Evolutionary conservation across 2,888 invertebrate genomes (phyloP).

Genomic region (Charanyca ferruginea): DNA sequence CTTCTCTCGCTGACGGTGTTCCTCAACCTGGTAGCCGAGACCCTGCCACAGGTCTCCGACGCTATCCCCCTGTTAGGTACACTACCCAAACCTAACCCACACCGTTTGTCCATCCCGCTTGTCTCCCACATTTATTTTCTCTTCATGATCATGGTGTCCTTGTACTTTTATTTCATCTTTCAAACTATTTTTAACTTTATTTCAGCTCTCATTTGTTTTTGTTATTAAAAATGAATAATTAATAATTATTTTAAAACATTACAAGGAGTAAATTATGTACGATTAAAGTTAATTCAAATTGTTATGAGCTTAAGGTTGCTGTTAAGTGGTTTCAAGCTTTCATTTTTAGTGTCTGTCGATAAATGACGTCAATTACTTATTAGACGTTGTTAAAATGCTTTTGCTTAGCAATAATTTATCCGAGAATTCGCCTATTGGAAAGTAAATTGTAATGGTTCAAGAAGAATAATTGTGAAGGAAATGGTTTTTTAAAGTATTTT

Average conservation of each 20-base stretch:
- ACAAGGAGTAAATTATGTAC: slow-evolving; percentile 89
- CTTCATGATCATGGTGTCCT: slow-evolving; percentile 73
- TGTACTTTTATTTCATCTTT: slow-evolving; percentile 74
- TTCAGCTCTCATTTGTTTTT: slow-evolving; percentile 71
- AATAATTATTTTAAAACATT: slow-evolving; percentile 88
- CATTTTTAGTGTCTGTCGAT: slow-evolving; percentile 54
- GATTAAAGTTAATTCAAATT: slow-evolving; percentile 63
- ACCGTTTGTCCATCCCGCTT: slow-evolving; percentile 80
- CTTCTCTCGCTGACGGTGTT: slow-evolving; percentile 99
- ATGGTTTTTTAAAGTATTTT: slow-evolving; percentile 56
- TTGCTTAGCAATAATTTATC: slow-evolving; percentile 45
- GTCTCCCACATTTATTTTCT: slow-evolving; percentile 76
- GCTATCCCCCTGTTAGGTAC: slow-evolving; percentile 99
- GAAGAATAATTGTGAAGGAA: slow-evolving; percentile 30
- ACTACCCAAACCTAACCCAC: slow-evolving; percentile 87
- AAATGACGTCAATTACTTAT: slow-evolving; percentile 38
- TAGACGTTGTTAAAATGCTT: slow-evolving; percentile 56
- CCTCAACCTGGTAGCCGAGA: slow-evolving; percentile 99
- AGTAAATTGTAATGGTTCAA: slow-evolving; percentile 18
- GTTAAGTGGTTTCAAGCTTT: slow-evolving; percentile 70
- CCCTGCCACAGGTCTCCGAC: slow-evolving; percentile 99
- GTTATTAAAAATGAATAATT: slow-evolving; percentile 75
- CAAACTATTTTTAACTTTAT: slow-evolving; percentile 69
- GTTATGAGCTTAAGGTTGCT: slow-evolving; percentile 67
- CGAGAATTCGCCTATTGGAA: slow-evolving; percentile 24